Percentiles rank a stretch among this genome's conserved stretches.
Evolutionary conservation across 2,113 vertebrate species (phyloP).

Genomic region (Epinephelus fuscoguttatus): DNA sequence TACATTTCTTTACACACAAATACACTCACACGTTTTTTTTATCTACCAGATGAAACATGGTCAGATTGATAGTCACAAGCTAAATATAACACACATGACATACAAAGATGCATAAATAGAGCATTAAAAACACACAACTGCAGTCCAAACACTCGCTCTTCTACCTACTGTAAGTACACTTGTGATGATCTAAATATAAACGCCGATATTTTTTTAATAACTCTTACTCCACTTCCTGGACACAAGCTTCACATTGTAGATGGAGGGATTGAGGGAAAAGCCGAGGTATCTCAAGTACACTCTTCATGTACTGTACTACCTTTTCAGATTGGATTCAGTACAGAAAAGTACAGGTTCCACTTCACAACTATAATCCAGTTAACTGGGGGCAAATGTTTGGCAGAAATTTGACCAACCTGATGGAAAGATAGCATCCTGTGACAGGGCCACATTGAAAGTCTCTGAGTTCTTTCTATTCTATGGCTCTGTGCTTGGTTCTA

Average conservation of each 20-base stretch:
- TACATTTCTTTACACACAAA: not conserved
- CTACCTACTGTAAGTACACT: slow-evolving; percentile 4
- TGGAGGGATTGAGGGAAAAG: slow-evolving; percentile 2
- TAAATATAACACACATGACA: not conserved
- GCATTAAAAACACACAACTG: not conserved
- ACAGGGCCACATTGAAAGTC: not conserved
- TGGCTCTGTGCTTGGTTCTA: not conserved
- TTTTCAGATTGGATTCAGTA: slow-evolving; percentile 17
- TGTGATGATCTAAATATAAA: slow-evolving; percentile 84
- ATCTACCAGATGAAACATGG: not conserved
- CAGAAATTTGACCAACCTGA: not conserved
- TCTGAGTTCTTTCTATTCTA: not conserved
- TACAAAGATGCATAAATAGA: not conserved
- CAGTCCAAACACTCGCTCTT: not conserved
- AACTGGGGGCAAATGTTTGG: not conserved
- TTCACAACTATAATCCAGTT: not conserved
- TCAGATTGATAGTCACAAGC: not conserved
- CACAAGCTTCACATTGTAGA: not conserved
- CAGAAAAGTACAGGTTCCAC: slow-evolving; percentile 10
- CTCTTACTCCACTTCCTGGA: slow-evolving; percentile 81
- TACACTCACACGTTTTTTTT: not conserved
- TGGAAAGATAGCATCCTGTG: not conserved
- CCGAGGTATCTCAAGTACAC: not conserved
- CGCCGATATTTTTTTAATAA: slow-evolving; percentile 65
- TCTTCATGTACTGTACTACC: not conserved